phyloP scores from a whole-genome alignment of 2,888 invertebrate species.

The Eulithis prunata region DNA sequence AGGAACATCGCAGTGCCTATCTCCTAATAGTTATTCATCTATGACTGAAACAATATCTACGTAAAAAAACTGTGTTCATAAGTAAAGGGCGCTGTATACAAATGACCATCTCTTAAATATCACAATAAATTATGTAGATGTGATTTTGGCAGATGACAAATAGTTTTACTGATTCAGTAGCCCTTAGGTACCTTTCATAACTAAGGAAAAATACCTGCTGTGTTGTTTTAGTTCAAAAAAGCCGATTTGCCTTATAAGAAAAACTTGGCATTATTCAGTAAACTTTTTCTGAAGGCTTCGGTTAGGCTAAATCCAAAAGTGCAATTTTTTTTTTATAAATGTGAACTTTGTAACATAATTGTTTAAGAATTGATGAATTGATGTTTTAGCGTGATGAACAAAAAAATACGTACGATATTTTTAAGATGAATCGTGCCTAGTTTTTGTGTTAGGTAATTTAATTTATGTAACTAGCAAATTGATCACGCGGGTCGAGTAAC shows the following conservation, averaged over 20 bases:
- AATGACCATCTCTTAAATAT: too few species aligned
- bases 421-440: neutral
- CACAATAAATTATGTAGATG: too few species aligned
- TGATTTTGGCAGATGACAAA: too few species aligned
- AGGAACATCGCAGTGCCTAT: neutral
- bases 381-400: neutral
- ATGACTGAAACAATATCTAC: neutral
- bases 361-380: neutral
- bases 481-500: neutral
- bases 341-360: neutral
- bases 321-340: too few species aligned
- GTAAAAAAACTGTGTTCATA: neutral
- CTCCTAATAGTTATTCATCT: neutral
- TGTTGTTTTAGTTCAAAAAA: neutral
- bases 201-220: neutral
- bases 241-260: neutral
- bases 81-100: neutral
- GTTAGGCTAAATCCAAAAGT: neutral
- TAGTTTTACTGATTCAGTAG: too few species aligned
- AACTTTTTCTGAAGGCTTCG: neutral
- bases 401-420: neutral
- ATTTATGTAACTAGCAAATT: neutral
- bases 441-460: neutral
- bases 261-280: too few species aligned
- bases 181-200: too few species aligned